Base-by-base conservation (phyloP, 1,140 invertebrate genomes). In the Conus betulinus region DNA sequence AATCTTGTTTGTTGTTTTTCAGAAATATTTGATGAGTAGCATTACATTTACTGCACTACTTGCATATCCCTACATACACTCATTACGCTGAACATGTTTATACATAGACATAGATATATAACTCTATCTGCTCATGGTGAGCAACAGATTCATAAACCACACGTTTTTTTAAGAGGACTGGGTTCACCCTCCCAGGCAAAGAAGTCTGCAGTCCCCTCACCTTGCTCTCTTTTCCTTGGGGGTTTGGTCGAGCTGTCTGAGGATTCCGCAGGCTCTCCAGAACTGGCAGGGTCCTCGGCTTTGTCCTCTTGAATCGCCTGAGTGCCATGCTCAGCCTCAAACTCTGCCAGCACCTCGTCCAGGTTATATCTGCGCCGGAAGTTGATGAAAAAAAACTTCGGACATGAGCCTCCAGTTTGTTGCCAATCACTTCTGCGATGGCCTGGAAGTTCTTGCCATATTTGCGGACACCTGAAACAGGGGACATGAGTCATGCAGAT, bases 361-460 rank as follows among this genome's bases (percentile, higher is more conserved):
- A 99, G 96, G 95, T 98, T 98, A 95, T 98, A 99, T 83, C 98
- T 97, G 88, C 98, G 97, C 79, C 98, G 96, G 95, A 99, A 98
- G 92, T 98, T 98, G 0, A 98, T 96, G 94, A 97, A 99, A 96
- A 99, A 99, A 99, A 99, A 55, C 97, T 97, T 87, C 98, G 97
- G 25, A 99, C 96, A 94, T 99, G 98, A 63, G 97, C 97, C 95
- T 99, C 98, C 5, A 97, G 98, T 96, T 99, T 99, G 52, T 98
- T 99, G 85, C 98, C 98, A 89, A 99, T 97, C 8, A 98, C 97
- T 95, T 99, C 98, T 23, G 98, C 98, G 89, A 99, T 99, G 51
- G 98, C 98, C 95, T 98, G 97, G 95, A 99, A 99, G 95, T 99
- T 97, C 96, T 98, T 99, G 92, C 99, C 99, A 96, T 98, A 99